These are phyloP conservation scores for Pseudococcus jackbeardsleyi DNA, from an alignment of 2,888 invertebrate species.

Conservation along the genomic window DNA sequence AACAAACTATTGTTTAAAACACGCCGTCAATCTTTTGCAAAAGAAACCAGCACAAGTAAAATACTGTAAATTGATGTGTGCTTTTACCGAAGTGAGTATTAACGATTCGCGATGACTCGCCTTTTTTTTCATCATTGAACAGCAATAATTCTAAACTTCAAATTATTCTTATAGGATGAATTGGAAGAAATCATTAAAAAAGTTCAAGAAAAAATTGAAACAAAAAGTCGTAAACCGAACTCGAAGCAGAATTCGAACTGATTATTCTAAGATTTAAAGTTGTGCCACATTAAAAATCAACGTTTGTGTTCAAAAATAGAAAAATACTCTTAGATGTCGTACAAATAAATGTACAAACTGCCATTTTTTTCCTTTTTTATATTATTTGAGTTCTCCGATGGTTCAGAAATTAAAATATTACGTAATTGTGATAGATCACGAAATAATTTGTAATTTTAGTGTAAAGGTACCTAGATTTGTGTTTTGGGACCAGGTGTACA, in stretches of 20 bases:
- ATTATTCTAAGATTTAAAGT: constrained; percentile 24
- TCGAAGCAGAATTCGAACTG: constrained; percentile 17
- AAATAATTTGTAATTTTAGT: constrained; percentile 5
- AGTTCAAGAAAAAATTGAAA: constrained; percentile 71
- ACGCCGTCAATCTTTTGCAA: constrained; percentile 79
- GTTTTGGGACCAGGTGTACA: constrained; percentile 37
- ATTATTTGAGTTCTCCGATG: background rate
- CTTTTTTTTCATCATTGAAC: background rate
- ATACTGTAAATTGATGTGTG: constrained; percentile 80
- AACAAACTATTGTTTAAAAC: constrained; percentile 80
- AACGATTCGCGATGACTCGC: background rate
- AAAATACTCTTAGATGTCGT: constrained; percentile 17
- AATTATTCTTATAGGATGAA: constrained; percentile 70
- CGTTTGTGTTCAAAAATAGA: constrained; percentile 42
- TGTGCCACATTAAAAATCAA: constrained; percentile 26
- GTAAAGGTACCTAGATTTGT: background rate
- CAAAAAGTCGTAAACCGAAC: constrained; percentile 71
- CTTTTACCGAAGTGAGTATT: constrained; percentile 76
- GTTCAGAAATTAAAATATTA: constrained; percentile 39
- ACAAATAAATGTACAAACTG: constrained; percentile 41
- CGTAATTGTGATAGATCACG: constrained; percentile 11
- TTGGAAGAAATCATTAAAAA: constrained; percentile 72
- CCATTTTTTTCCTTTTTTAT: constrained; percentile 42
- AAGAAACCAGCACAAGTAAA: constrained; percentile 78
- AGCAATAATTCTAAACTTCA: background rate